These are phyloP conservation scores for Nerophis ophidion DNA, from an alignment of 2,113 vertebrate genomes.

Conservation along the genomic window DNA sequence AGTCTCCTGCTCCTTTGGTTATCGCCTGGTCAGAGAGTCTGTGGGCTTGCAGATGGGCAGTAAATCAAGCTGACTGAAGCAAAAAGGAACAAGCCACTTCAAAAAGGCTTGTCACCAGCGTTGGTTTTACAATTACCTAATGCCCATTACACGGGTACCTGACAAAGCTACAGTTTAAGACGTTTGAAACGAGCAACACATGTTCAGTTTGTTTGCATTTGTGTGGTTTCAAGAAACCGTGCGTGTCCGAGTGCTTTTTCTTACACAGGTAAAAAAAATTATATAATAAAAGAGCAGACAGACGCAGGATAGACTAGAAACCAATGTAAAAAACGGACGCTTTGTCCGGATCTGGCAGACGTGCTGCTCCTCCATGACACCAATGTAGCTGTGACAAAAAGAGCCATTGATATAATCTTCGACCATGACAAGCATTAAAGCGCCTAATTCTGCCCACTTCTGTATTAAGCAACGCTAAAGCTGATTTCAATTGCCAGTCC, in stretches of 20 bases:
- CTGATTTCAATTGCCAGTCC: slow-evolving; percentile 66
- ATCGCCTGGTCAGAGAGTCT: slow-evolving; percentile 46
- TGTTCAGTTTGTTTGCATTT: slow-evolving; percentile 20
- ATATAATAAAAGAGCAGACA: too few relatives aligned
- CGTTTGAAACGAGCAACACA: slow-evolving; percentile 49
- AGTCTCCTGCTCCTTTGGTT: slow-evolving; percentile 50
- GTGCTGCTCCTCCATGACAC: slow-evolving; percentile 50
- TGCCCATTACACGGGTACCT: slow-evolving; percentile 41
- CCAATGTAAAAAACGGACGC: slow-evolving; percentile 50
- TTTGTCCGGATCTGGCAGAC: slow-evolving; percentile 47
- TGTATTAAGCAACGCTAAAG: slow-evolving; percentile 68
- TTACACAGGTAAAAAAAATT: too few relatives aligned
- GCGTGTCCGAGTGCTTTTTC: slow-evolving; percentile 7
- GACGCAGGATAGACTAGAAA: slow-evolving; percentile 32
- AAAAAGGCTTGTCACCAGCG: slow-evolving; percentile 54
- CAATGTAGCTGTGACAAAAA: slow-evolving; percentile 57
- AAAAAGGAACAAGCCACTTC: slow-evolving; percentile 57
- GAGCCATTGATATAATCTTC: slow-evolving; percentile 64
- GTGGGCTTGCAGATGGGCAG: slow-evolving; percentile 56
- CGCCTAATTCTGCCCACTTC: slow-evolving; percentile 68
- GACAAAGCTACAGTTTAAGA: slow-evolving; percentile 27
- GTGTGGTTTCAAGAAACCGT: neutral
- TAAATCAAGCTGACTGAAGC: slow-evolving; percentile 65
- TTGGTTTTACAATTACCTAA: slow-evolving; percentile 55
- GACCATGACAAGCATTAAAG: slow-evolving; percentile 69